These are phyloP conservation scores for Ericerus pela DNA, from an alignment of 1,140 invertebrate species.

Conservation along the genomic window DNA sequence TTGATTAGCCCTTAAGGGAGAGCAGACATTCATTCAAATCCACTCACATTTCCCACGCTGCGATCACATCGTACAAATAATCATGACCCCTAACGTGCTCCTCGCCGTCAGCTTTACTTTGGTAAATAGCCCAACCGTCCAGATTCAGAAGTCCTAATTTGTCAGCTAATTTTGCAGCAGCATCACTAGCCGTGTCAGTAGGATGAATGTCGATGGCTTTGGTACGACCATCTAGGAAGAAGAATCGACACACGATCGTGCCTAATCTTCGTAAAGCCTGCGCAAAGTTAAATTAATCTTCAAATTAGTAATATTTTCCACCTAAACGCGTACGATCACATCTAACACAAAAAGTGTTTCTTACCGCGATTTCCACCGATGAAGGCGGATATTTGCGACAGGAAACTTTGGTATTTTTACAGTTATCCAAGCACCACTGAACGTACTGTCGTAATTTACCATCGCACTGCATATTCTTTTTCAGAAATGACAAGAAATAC, in stretches of 20 bases:
- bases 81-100: constrained; percentile 85
- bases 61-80: constrained; percentile 86
- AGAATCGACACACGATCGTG: constrained; percentile 86
- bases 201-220: constrained; percentile 92
- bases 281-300: constrained; percentile 20
- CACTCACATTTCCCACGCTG: constrained; percentile 77
- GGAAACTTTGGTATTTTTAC: constrained; percentile 67
- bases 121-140: constrained; percentile 90
- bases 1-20: background rate
- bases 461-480: constrained; percentile 51
- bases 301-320: background rate
- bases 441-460: constrained; percentile 69
- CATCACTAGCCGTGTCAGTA: constrained; percentile 80
- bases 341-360: constrained; percentile 23
- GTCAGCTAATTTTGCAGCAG: constrained; percentile 72
- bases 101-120: constrained; percentile 65
- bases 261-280: constrained; percentile 77
- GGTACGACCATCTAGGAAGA: constrained; percentile 85
- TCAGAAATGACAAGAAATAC: constrained; percentile 64
- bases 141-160: constrained; percentile 67
- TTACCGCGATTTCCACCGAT: constrained; percentile 79
- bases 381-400: constrained; percentile 73
- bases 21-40: background rate
- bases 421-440: constrained; percentile 86
- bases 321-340: background rate